phyloP scores from a whole-genome alignment of 2,888 invertebrate genomes.

The Phania funesta region DNA sequence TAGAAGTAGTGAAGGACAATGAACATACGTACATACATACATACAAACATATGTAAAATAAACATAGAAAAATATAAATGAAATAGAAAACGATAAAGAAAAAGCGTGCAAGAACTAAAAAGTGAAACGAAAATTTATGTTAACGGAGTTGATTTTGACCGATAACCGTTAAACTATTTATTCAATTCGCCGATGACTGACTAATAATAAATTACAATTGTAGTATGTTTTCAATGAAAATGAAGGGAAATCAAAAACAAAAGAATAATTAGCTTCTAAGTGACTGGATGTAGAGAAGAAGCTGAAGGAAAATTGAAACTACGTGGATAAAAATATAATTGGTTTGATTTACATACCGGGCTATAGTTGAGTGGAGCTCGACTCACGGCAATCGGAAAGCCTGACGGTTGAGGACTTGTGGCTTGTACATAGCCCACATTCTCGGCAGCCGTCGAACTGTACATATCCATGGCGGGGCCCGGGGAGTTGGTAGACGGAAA shows the following conservation, averaged over 20 bases:
- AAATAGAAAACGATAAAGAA: conserved; percentile 19
- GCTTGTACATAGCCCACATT: conserved; percentile 97
- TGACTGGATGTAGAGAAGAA: too few species aligned
- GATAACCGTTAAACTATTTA: conserved; percentile 42
- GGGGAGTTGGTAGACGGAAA: conserved; percentile 97
- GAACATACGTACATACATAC: neutral
- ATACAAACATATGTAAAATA: neutral
- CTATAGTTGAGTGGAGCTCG: conserved; percentile 95
- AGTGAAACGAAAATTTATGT: too few species aligned
- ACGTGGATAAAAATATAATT: too few species aligned
- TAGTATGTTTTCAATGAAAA: too few species aligned
- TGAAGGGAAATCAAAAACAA: too few species aligned
- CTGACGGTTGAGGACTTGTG: conserved; percentile 97
- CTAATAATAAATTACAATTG: conserved; percentile 55
- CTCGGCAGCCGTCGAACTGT: conserved; percentile 92
- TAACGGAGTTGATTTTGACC: conserved; percentile 39
- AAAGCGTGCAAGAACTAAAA: too few species aligned
- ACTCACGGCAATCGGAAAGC: conserved; percentile 96
- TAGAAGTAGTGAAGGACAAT: conserved; percentile 49
- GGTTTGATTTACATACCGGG: conserved; percentile 85
- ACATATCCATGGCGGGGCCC: conserved; percentile 94
- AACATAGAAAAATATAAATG: neutral
- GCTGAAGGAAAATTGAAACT: too few species aligned
- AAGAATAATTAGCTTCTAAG: too few species aligned
- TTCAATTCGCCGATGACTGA: conserved; percentile 9